Conservation (phyloP, 2,888 invertebrate species). For the Hemistola chrysoprasaria region DNA sequence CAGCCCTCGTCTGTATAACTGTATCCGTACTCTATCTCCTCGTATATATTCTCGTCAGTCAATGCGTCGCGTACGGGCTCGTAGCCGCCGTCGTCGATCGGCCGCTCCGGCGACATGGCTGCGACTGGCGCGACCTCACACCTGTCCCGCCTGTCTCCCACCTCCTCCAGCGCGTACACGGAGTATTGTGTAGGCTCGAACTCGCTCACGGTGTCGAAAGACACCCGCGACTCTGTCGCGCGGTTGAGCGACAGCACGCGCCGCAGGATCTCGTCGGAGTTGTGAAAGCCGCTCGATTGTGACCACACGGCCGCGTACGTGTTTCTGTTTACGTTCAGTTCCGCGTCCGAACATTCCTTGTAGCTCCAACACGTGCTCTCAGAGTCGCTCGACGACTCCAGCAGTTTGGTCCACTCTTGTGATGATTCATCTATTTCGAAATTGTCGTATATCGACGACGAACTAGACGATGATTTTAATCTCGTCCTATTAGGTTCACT, state of each 20-base stretch:
- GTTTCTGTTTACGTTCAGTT: constrained; percentile 43
- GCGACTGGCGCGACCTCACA: constrained; percentile 57
- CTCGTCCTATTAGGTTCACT: constrained; percentile 38
- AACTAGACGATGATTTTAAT: constrained; percentile 49
- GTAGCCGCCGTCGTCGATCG: constrained; percentile 72
- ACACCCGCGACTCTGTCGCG: constrained; percentile 63
- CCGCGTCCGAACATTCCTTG: constrained; percentile 63
- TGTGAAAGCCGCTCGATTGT: constrained; percentile 72
- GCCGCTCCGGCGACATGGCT: constrained; percentile 70
- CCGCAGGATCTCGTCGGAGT: constrained; percentile 65
- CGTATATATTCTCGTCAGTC: constrained; percentile 75
- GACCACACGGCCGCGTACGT: constrained; percentile 71
- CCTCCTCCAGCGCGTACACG: constrained; percentile 69
- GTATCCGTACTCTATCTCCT: constrained; percentile 69
- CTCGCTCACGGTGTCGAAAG: constrained; percentile 67
- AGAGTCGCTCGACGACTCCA: constrained; percentile 63
- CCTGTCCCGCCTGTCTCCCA: constrained; percentile 62
- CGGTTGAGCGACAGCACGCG: constrained; percentile 60
- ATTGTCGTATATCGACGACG: constrained; percentile 48
- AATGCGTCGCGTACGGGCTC: constrained; percentile 73
- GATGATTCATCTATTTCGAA: constrained; percentile 41
- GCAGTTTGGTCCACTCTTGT: constrained; percentile 32
- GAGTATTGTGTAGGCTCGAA: constrained; percentile 59
- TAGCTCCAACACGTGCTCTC: constrained; percentile 77
- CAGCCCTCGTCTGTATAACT: constrained; percentile 73